These are phyloP conservation scores for Arothron firmamentum DNA, from an alignment of 2,113 vertebrate genomes.

Conservation along the genomic window DNA sequence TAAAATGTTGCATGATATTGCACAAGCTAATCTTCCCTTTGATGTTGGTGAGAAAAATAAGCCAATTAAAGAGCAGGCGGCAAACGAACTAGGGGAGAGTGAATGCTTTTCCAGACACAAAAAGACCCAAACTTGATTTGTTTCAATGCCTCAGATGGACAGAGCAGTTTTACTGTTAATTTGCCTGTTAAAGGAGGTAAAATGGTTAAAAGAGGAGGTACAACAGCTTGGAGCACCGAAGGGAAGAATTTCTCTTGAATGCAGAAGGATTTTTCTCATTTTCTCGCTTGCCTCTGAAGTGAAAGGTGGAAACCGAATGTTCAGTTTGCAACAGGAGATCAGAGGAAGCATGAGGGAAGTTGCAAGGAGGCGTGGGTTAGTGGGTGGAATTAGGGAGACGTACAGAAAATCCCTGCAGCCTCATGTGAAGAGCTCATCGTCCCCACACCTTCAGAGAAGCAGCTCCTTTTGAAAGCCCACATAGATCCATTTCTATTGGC, in stretches of 20 bases:
- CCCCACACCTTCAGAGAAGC: slow-evolving; percentile 16
- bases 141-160: slow-evolving; percentile 18
- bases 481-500: not conserved
- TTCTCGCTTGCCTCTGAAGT: slow-evolving; percentile 25
- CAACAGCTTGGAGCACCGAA: slow-evolving; percentile 5
- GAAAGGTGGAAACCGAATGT: slow-evolving; percentile 18
- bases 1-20: slow-evolving; percentile 36
- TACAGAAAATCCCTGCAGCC: slow-evolving; percentile 35
- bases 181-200: slow-evolving; percentile 20
- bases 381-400: slow-evolving; percentile 36
- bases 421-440: slow-evolving; percentile 34
- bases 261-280: slow-evolving; percentile 29
- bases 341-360: slow-evolving; percentile 36
- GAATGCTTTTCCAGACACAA: not conserved
- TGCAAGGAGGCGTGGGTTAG: slow-evolving; percentile 25
- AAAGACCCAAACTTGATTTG: not conserved
- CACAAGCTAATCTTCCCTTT: slow-evolving; percentile 38
- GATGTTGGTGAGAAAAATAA: not conserved
- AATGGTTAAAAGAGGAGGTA: not conserved
- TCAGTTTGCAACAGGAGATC: slow-evolving; percentile 47
- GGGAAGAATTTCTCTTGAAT: slow-evolving; percentile 34
- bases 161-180: slow-evolving; percentile 4
- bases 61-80: not conserved
- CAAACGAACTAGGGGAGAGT: slow-evolving; percentile 7
- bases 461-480: slow-evolving; percentile 19